Base-by-base conservation (phyloP, 2,888 invertebrate species). In the Aradus depressus region DNA sequence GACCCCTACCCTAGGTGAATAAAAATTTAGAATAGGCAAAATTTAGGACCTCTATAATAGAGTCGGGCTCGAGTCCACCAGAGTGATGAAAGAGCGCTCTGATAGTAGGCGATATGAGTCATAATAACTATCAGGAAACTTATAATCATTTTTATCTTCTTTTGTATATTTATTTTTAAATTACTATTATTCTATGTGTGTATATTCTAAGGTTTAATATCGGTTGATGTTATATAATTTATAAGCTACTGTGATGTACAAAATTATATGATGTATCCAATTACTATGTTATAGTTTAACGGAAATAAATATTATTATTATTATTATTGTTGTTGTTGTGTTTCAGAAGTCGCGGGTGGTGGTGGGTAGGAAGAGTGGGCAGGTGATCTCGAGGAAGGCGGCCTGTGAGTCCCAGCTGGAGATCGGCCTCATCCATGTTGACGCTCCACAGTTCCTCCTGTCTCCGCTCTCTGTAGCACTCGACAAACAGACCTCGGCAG, bases 401-500 rank as follows among this genome's bases (percentile, higher is more conserved):
- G 57, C 56, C 23, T 48, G 54, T 1, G 60, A 59, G 28, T 50
- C 55, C 12, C 55, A 55, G 6, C 35, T 52, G 4, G 52, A 61
- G 28, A 60, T 62, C 6, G 61, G 60, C 8, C 63, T 66, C 25
- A 61, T 62, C n/a, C 54, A 61, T 21, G 63, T 69, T 6, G 65
- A 64, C 34, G 68, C 69, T 4, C 67, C 65, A 2, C 68, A 68
- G 55, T 64, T 68, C 49, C 63, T 63, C 19, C 60, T 67, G 38
- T 57, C 60, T 16, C 63, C 65, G 41, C 60, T 64, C 19, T 65
- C 70, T 2, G 62, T 73, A 2, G 65, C 67, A 31, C 64, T 73
- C 21, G 64, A 65, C 31, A 64, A 66, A 23, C 61, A 61, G 1
- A 69, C 66, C 34, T 70, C 70, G 2, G 73, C 72, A n/a, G 69